These are phyloP conservation scores for Rhipidura dahli DNA, from an alignment of 2,113 vertebrate species.

Conservation along the genomic window DNA sequence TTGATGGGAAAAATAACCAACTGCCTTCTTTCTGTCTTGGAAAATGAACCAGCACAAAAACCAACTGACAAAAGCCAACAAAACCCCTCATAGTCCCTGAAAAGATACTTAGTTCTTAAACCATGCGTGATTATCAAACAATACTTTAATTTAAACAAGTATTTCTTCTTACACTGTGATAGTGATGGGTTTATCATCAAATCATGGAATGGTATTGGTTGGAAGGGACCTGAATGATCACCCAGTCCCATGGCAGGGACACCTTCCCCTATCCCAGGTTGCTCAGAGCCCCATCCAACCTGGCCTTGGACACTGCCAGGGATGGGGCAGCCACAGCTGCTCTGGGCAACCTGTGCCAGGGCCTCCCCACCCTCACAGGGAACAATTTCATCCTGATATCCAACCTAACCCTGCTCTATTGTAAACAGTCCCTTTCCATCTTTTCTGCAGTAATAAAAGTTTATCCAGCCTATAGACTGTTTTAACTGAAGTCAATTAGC, in stretches of 20 bases:
- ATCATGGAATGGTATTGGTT: not conserved
- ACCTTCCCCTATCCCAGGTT: rapidly evolving
- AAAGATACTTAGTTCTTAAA: not conserved
- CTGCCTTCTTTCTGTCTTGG: not conserved
- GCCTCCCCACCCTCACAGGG: rapidly evolving
- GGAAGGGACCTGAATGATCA: not conserved
- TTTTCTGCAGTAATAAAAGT: not conserved
- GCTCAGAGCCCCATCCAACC: rapidly evolving
- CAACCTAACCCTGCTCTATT: not conserved
- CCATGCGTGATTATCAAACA: not conserved
- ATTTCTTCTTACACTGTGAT: not conserved
- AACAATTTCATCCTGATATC: not conserved
- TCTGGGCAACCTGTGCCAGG: not conserved
- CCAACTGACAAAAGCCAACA: not conserved
- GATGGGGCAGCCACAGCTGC: not conserved
- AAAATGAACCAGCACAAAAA: not conserved
- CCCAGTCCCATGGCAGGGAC: not conserved
- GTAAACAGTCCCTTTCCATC: not conserved
- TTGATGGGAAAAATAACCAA: not conserved
- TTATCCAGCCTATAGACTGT: not conserved
- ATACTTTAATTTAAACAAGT: not conserved
- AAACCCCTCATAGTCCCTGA: not conserved
- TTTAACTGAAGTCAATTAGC: not conserved
- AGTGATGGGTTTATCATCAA: not conserved
- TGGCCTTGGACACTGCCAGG: not conserved